Evolutionary conservation across 2,888 invertebrate genomes (phyloP), one percentile per base, ranked within the genome.

Genomic region (Perizoma affinitatum): DNA sequence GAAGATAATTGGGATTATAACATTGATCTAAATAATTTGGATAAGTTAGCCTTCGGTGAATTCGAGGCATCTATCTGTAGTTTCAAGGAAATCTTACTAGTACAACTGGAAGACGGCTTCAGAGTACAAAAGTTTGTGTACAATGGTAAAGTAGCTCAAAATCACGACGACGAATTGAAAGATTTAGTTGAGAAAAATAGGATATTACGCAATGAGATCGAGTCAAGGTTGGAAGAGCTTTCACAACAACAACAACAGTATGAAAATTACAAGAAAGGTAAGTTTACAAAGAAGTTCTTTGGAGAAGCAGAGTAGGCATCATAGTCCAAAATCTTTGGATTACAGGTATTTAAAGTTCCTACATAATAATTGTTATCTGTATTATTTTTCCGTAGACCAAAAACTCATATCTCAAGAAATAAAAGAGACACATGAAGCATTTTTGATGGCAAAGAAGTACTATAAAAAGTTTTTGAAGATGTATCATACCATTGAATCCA

Each of bases 371-470:
- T 22, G 22, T 22, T 22, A 22, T 3, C 22, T 22, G 3, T 22
- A 22, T 22, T 22, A 2, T 22, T 3, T 22, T 22, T 22, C 22
- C 3, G 3, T 22, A 92, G 92, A 89, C 70, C 85, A 87, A 68
- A 87, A 85, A 71, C 65, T 87, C 6, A 73, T 92, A 58, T 75
- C 84, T 3, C 83, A 87, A 73, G 90, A 90, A 80, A 82, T 92
- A 5, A 92, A 89, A 73, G 88, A 90, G 61, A 90, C 84, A 5
- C 88, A 92, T 79, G 91, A 91, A 78, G 89, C 92, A 64, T 91
- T 88, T 72, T 75, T 92, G 49, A 87, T 86, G 86, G 90, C 91
- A 3, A 91, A 88, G 67, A 91, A 90, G 64, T 87, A 78, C 74
- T 92, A 88, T 54, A 92, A 90, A 63, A 91, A 86, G 61, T 83